A percentile compares a stretch with the other conserved stretches of the same genome.
Conservation (phyloP, 2,888 invertebrate species). For the Ophion ellenae region DNA sequence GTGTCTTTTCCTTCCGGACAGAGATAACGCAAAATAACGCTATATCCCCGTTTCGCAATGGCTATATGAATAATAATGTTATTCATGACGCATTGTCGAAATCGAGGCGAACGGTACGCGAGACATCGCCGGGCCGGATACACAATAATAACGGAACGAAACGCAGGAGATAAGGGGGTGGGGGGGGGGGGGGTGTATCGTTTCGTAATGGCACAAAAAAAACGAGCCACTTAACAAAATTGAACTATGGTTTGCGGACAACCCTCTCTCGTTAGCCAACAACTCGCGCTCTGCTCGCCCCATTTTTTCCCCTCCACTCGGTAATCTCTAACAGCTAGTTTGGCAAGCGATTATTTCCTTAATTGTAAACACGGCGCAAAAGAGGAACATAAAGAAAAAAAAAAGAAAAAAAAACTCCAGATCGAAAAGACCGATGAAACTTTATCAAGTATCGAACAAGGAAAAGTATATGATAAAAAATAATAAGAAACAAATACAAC, state of each 20-base stretch:
- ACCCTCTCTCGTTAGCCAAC: constrained; percentile 14
- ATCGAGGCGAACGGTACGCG: constrained; percentile 40
- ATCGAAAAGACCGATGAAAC: constrained; percentile 31
- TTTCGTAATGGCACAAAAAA: constrained; percentile 56
- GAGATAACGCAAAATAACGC: constrained; percentile 74
- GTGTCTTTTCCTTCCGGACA: constrained; percentile 24
- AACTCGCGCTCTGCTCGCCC: constrained; percentile 7
- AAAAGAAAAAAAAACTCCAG: constrained; percentile 1
- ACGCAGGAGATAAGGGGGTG: constrained; percentile 5
- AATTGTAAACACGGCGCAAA: constrained; percentile 39
- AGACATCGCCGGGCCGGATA: constrained; percentile 67
- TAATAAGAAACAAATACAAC: constrained; percentile 31
- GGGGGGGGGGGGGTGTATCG: background rate
- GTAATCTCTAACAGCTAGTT: constrained; percentile 65
- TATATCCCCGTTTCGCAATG: constrained; percentile 71
- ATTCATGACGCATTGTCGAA: constrained; percentile 73
- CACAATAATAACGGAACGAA: constrained; percentile 15
- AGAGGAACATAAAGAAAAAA: background rate
- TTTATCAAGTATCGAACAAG: constrained; percentile 34
- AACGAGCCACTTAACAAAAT: constrained; percentile 54
- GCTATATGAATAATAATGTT: constrained; percentile 74
- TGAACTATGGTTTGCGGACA: constrained; percentile 45
- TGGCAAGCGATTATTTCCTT: constrained; percentile 66
- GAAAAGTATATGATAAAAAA: constrained; percentile 20
- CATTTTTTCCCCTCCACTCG: constrained; percentile 21